Conservation (phyloP, 1,140 invertebrate genomes). For the Pollicipes pollicipes region DNA sequence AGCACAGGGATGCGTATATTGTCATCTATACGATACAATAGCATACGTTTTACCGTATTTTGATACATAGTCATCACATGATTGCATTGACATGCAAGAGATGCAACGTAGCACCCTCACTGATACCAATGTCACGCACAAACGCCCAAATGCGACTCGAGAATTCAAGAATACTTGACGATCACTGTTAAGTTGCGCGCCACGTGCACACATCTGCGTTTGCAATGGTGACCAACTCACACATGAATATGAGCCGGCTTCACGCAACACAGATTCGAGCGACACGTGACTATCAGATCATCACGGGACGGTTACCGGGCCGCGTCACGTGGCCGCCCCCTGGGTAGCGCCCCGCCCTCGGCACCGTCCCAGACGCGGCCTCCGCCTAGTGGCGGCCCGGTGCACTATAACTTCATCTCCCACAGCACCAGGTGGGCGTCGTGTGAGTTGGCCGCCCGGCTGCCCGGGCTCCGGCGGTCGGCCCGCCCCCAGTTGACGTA, state of each 20-base stretch:
- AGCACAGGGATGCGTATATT: background rate
- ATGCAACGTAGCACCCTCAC: background rate
- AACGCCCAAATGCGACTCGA: background rate
- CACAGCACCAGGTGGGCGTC: conserved; percentile 73
- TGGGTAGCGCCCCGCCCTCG: conserved; percentile 8
- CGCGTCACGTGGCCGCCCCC: background rate
- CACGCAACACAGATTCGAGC: background rate
- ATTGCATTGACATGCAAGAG: background rate
- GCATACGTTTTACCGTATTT: background rate
- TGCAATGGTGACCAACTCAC: background rate
- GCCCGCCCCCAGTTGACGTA: conserved; percentile 65
- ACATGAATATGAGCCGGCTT: background rate
- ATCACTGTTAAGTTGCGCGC: background rate
- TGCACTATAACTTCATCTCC: conserved; percentile 62
- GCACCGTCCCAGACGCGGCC: no score
- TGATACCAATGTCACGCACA: background rate
- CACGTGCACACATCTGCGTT: no score
- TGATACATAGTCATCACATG: background rate
- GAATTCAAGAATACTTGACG: background rate
- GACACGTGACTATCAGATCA: background rate
- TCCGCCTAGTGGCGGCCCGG: background rate
- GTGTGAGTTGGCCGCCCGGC: conserved; percentile 43
- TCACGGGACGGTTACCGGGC: conserved; percentile 2
- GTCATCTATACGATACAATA: background rate
- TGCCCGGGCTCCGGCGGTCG: conserved; percentile 33